A percentile compares a stretch with the other conserved stretches of the same genome.
These are phyloP conservation scores for Pardalotus punctatus DNA, from an alignment of 2,113 vertebrate genomes.

Conservation along the genomic window DNA sequence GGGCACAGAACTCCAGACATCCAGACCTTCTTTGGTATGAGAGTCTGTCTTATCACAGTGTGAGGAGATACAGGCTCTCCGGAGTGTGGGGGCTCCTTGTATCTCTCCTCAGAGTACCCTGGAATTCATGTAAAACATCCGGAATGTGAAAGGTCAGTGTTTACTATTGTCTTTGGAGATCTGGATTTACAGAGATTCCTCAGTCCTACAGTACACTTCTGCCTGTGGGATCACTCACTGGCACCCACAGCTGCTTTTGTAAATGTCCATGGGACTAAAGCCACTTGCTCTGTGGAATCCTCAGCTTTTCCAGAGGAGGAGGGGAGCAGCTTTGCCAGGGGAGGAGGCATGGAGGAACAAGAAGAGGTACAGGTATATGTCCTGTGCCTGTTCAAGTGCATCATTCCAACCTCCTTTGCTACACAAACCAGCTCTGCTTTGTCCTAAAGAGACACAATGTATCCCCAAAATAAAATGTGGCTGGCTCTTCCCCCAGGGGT, in stretches of 20 bases:
- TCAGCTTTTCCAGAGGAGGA: neutral
- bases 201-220: neutral
- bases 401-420: neutral
- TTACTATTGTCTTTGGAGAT: neutral
- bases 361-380: neutral
- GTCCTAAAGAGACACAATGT: neutral
- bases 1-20: neutral
- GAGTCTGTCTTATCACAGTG: slow-evolving; percentile 1
- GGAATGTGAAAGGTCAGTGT: neutral
- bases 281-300: neutral
- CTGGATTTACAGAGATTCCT: neutral
- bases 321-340: neutral
- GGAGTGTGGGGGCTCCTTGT: neutral
- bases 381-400: neutral
- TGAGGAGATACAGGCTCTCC: neutral
- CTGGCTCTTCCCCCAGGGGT: neutral
- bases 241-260: neutral
- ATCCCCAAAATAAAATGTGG: neutral
- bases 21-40: slow-evolving; percentile 61
- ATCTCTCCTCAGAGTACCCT: neutral
- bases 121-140: neutral
- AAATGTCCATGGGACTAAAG: neutral
- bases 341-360: neutral
- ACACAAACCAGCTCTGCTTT: neutral
- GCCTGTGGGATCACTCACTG: neutral